Base-by-base conservation (phyloP, 2,888 invertebrate genomes). In the Leucophora obtusa region DNA sequence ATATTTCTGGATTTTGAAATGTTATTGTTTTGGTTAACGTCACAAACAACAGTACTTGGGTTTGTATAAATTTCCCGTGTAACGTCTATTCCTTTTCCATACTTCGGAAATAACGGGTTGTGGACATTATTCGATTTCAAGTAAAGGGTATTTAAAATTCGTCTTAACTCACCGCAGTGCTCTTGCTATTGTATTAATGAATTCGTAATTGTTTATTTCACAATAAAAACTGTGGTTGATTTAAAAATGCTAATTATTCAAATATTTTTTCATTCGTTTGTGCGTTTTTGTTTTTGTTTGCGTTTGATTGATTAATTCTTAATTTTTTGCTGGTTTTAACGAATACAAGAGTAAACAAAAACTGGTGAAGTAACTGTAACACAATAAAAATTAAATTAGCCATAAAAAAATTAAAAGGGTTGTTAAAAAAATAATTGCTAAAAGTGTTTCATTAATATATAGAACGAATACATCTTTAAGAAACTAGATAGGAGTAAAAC, bases 241-340 rank as follows among this genome's bases (percentile, higher is more conserved):
- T 69, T 18, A 65, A 65, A 72, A 50, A 50, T 38, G 68, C 59
- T 75, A 68, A 54, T 60, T 63, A 51, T 63, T 63, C 71, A 70
- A 47, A n/a, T 47, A 14, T n/a, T 47, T 15, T 47, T 11, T 47
- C 14, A 14, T n/a, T 47, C 43, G 43, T n/a, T n/a, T 6, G 43
- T 47, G 14, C 43, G 43, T n/a, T 28, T 28, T 28, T 47, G 21
- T 21, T 21, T 21, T 43, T 47, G 43, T 47, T 47, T 47, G 43
- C n/a, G n/a, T 47, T 47, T 47, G 43, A 47, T 47, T 47, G 43
- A 47, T 47, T 47, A 47, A 47, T n/a, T 47, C n/a, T 47, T n/a
- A 5, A 6, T 47, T 47, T 38, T 28, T 14, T 47, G 15, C n/a
- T 2, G 43, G 2, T 10, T 47, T 47, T 47, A 47, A 47, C 14